Conservation (phyloP, 2,797 vertebrate species). For the Anas bernieri region DNA sequence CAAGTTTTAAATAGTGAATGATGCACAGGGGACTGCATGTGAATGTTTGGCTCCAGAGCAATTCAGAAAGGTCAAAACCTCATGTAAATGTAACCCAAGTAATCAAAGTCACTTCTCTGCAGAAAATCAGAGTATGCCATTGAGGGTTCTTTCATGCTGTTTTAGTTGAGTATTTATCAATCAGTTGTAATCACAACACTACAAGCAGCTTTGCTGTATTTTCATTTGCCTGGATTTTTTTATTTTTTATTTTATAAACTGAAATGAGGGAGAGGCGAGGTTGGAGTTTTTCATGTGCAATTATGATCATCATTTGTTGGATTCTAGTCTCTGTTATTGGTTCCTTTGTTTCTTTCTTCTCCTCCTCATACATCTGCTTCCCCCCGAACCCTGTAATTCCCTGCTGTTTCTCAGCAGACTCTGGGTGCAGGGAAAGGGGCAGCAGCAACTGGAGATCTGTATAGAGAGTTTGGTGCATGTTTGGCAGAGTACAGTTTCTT, state of each 20-base stretch:
- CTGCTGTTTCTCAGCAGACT: not conserved
- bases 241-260: not conserved
- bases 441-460: not conserved
- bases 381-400: not conserved
- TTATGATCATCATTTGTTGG: not conserved
- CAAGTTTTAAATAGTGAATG: not conserved
- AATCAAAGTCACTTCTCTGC: constrained; percentile 30
- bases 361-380: not conserved
- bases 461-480: not conserved
- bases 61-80: constrained; percentile 43
- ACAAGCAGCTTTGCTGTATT: not conserved
- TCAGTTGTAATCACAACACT: not conserved
- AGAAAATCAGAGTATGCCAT: not conserved
- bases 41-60: not conserved
- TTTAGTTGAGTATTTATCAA: constrained; percentile 8
- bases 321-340: not conserved
- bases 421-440: not conserved
- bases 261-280: not conserved
- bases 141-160: not conserved
- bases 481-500: not conserved
- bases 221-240: not conserved
- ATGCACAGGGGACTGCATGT: not conserved
- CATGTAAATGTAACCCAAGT: not conserved
- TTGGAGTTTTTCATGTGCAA: not conserved
- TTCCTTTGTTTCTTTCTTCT: not conserved